These are phyloP conservation scores for Tinea pellionella DNA, from an alignment of 2,888 invertebrate genomes.

Conservation along the genomic window DNA sequence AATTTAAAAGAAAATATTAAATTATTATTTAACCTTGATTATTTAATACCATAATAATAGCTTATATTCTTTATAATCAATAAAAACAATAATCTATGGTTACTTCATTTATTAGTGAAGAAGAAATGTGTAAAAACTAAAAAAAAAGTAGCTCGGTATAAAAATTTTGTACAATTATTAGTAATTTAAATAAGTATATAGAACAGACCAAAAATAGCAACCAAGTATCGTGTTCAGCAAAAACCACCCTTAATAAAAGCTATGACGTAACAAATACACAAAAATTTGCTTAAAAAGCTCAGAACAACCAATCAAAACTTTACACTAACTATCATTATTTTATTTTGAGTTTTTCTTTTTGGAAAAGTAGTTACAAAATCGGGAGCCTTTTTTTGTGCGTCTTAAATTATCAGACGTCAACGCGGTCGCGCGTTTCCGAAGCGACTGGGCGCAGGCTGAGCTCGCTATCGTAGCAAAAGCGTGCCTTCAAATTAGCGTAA, in stretches of 20 bases:
- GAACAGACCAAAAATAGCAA: conserved; percentile 39
- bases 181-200: background rate
- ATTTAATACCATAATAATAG: too few relatives aligned
- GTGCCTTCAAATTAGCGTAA: conserved; percentile 34
- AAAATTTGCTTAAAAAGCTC: background rate
- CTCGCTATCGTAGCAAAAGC: conserved; percentile 28
- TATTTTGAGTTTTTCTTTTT: background rate
- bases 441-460: conserved; percentile 50
- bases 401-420: conserved; percentile 36
- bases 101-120: too few relatives aligned
- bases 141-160: too few relatives aligned
- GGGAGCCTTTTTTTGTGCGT: conserved; percentile 2
- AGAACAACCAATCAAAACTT: background rate
- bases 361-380: background rate
- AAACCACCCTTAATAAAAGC: conserved; percentile 39
- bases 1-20: too few relatives aligned
- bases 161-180: background rate
- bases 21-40: too few relatives aligned
- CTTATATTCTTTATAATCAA: too few relatives aligned
- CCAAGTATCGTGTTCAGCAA: conserved; percentile 22
- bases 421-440: conserved; percentile 41
- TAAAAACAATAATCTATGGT: too few relatives aligned
- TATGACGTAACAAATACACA: conserved; percentile 14
- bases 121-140: too few relatives aligned
- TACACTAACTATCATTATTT: background rate